Conservation (phyloP, 1,140 invertebrate species). For the Hesperophylax magnus region DNA sequence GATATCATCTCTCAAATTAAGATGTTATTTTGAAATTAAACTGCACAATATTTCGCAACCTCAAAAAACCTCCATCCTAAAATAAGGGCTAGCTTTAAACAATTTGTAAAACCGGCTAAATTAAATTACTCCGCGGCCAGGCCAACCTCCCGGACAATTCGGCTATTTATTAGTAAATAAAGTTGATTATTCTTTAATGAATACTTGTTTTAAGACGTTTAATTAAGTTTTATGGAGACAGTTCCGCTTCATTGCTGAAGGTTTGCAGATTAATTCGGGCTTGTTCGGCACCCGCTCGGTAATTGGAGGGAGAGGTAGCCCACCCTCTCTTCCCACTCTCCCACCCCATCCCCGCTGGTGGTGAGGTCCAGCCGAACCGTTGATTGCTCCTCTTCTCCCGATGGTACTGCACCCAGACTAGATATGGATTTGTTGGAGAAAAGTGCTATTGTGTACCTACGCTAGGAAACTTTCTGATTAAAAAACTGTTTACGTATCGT, state of each 20-base stretch:
- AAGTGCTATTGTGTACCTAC: too few relatives aligned
- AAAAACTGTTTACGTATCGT: too few relatives aligned
- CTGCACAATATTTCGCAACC: too few relatives aligned
- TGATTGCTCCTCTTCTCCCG: conserved; percentile 70
- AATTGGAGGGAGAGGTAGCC: conserved; percentile 69
- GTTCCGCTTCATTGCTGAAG: conserved; percentile 62
- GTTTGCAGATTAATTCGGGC: conserved; percentile 65
- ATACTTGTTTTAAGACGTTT: conserved; percentile 74
- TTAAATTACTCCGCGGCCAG: neutral
- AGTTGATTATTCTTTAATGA: conserved; percentile 74
- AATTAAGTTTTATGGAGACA: conserved; percentile 74
- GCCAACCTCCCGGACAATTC: conserved; percentile 3
- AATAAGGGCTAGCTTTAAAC: neutral
- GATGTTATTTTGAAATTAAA: too few relatives aligned
- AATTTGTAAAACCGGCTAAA: conserved; percentile 15
- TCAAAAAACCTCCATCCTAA: too few relatives aligned
- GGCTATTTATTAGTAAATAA: conserved; percentile 72
- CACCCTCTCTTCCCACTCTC: conserved; percentile 1
- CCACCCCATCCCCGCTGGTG: conserved; percentile 45
- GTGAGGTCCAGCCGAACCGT: conserved; percentile 62
- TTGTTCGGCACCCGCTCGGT: conserved; percentile 69
- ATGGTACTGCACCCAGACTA: conserved; percentile 64
- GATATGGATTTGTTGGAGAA: conserved; percentile 55
- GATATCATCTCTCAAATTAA: too few relatives aligned
- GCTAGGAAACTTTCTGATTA: too few relatives aligned